These are phyloP conservation scores for Miltochrista miniata DNA, from an alignment of 2,888 invertebrate genomes.

Conservation along the genomic window DNA sequence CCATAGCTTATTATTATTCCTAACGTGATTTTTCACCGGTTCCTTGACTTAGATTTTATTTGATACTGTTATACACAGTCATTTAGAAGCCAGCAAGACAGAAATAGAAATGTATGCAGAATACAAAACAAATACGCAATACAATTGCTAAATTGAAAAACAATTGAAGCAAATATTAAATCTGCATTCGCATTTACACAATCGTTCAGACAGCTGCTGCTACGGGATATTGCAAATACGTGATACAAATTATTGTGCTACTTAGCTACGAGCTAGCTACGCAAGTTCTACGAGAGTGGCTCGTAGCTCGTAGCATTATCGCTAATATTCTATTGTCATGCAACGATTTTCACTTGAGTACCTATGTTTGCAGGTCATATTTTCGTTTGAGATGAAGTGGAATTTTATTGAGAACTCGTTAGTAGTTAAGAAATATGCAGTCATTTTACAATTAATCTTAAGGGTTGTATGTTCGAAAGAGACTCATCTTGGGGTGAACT, in stretches of 20 bases:
- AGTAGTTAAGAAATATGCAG: too few species aligned
- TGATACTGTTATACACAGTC: too few species aligned
- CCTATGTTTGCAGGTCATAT: background rate
- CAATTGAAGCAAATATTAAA: constrained; percentile 38
- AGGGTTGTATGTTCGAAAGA: too few species aligned
- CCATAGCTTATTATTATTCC: too few species aligned
- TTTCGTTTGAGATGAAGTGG: too few species aligned
- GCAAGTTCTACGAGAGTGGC: constrained; percentile 10
- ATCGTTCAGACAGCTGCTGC: constrained; percentile 22
- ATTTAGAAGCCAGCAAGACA: background rate
- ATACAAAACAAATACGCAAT: constrained; percentile 17
- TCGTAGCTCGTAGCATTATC: background rate
- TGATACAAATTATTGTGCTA: constrained; percentile 33
- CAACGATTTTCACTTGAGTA: background rate
- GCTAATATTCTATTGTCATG: background rate
- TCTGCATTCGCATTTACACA: constrained; percentile 19
- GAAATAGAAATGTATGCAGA: constrained; percentile 1
- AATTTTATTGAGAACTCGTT: too few species aligned
- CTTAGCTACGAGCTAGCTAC: constrained; percentile 31
- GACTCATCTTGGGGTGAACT: too few species aligned
- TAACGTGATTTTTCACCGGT: too few species aligned
- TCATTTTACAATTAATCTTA: too few species aligned
- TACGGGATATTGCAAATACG: constrained; percentile 42
- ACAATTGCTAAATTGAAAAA: constrained; percentile 33
- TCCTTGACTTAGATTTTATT: too few species aligned